Conservation (phyloP, 2,113 vertebrate species). For the chimpanzee (Pan troglodytes) region NHGRI_mPanTro3-v2.1_pri NC_072403.2:172389001-172389500, state of each 20-base stretch:
- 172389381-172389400: background rate
- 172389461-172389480: background rate
- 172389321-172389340: background rate
- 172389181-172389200: background rate
- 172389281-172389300: background rate
- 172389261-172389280: background rate
- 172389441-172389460: background rate
- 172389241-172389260: background rate
- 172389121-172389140: background rate
- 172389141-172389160: no score
- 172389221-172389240: background rate
- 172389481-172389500: background rate
- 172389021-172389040: background rate
- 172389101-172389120: background rate
- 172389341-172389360: background rate
- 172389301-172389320: background rate
- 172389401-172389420: background rate
- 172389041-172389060: background rate
- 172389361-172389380: background rate
- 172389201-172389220: background rate
- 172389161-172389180: background rate
- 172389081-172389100: background rate
- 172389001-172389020: background rate
- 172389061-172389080: background rate
- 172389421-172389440: background rate